These are phyloP conservation scores for Alectura lathami DNA, from an alignment of 2,113 vertebrate species.

Conservation along the genomic window DNA sequence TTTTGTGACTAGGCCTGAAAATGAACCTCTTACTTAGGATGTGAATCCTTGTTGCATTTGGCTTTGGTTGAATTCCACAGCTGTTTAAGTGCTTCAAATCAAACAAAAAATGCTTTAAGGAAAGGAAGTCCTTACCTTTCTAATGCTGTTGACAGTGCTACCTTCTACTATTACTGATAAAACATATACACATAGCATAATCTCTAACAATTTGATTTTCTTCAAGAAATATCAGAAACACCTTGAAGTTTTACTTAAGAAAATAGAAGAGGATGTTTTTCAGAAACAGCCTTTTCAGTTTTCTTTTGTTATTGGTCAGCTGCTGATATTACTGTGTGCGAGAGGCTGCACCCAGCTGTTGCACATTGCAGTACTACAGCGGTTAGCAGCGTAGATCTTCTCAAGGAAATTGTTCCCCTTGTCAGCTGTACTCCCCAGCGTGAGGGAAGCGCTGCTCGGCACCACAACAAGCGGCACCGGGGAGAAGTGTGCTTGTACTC, in stretches of 20 bases:
- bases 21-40: neutral
- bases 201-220: neutral
- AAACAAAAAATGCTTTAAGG: neutral
- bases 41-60: neutral
- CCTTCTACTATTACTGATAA: neutral
- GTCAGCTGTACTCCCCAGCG: rapidly evolving
- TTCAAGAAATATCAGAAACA: neutral
- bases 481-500: neutral
- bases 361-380: neutral
- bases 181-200: neutral
- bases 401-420: neutral
- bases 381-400: neutral
- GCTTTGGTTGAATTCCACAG: neutral
- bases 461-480: neutral
- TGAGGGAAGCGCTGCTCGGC: neutral
- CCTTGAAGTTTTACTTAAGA: neutral
- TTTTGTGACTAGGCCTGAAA: neutral
- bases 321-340: neutral
- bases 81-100: neutral
- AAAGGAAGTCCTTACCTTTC: neutral
- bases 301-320: neutral
- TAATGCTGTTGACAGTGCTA: neutral
- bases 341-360: neutral
- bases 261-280: neutral
- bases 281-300: neutral